phyloP scores from a whole-genome alignment of 1,140 invertebrate species.

The Drosophila tani region DNA sequence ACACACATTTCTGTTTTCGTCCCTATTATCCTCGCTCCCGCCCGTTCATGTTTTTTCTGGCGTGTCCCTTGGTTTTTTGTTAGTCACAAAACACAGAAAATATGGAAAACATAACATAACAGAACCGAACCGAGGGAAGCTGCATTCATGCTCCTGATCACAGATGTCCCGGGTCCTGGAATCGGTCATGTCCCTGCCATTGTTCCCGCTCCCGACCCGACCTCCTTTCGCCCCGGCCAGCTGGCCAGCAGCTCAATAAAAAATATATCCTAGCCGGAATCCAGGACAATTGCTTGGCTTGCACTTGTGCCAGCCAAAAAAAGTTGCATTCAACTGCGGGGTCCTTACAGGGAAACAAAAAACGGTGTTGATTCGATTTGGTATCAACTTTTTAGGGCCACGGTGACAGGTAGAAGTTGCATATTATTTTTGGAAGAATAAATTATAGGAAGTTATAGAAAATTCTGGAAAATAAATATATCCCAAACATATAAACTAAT shows the following conservation, averaged over 20 bases:
- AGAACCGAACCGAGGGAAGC: conserved; percentile 1
- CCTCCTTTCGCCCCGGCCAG: conserved; percentile 6
- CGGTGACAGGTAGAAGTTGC: background rate
- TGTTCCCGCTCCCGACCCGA: conserved; percentile 15
- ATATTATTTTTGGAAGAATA: too few species aligned
- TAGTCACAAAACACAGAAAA: background rate
- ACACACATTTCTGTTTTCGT: background rate
- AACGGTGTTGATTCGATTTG: background rate
- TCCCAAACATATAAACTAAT: too few species aligned
- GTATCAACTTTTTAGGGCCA: background rate
- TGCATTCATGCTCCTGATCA: conserved; percentile 44
- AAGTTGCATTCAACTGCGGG: conserved; percentile 42
- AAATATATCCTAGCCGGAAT: conserved; percentile 36
- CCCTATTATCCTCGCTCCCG: background rate
- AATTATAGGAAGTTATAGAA: too few species aligned
- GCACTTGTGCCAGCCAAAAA: conserved; percentile 52
- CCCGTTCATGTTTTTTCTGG: conserved; percentile 36
- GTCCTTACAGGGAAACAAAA: conserved; percentile 6
- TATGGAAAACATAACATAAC: conserved; percentile 11
- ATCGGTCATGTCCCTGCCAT: conserved; percentile 44
- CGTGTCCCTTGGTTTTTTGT: conserved; percentile 6
- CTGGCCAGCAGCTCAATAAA: conserved; percentile 42
- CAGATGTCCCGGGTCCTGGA: conserved; percentile 48
- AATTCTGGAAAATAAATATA: too few species aligned
- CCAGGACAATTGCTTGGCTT: conserved; percentile 53